These are phyloP conservation scores for Sigmodon hispidus DNA, from an alignment of 2,113 vertebrate species.

Conservation along the genomic window DNA sequence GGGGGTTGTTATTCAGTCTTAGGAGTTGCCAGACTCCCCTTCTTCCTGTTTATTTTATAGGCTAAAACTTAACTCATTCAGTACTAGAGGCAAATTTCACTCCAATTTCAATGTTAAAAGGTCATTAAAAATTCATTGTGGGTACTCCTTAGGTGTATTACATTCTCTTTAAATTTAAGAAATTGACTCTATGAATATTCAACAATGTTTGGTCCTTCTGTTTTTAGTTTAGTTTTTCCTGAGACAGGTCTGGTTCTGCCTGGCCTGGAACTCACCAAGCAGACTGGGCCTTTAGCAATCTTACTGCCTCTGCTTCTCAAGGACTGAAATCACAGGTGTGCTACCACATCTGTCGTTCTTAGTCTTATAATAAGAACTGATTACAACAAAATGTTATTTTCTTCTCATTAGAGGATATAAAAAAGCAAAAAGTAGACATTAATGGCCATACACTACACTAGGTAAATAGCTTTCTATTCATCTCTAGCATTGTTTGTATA, in stretches of 20 bases:
- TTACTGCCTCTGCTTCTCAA: background rate
- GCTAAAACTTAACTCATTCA: slow-evolving; percentile 36
- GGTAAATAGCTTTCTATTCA: slow-evolving; percentile 15
- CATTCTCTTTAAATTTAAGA: slow-evolving; percentile 39
- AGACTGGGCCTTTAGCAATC: background rate
- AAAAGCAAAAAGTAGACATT: background rate
- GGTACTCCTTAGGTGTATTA: background rate
- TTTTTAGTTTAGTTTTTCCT: background rate
- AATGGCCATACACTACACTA: background rate
- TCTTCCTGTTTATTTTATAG: slow-evolving; percentile 55
- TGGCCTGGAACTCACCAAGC: background rate
- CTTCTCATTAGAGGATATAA: background rate
- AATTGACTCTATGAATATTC: slow-evolving; percentile 12
- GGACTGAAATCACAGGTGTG: background rate
- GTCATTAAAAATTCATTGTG: background rate
- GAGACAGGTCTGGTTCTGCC: background rate
- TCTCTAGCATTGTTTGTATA: background rate
- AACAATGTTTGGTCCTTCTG: background rate
- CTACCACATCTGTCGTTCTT: background rate
- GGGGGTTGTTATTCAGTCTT: background rate
- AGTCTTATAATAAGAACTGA: slow-evolving; percentile 44
- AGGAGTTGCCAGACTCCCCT: background rate
- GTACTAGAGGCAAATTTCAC: background rate
- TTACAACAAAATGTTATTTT: slow-evolving; percentile 41
- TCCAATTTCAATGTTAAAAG: background rate